Conservation (phyloP, 2,888 invertebrate genomes). For the Mystacides longicornis region DNA sequence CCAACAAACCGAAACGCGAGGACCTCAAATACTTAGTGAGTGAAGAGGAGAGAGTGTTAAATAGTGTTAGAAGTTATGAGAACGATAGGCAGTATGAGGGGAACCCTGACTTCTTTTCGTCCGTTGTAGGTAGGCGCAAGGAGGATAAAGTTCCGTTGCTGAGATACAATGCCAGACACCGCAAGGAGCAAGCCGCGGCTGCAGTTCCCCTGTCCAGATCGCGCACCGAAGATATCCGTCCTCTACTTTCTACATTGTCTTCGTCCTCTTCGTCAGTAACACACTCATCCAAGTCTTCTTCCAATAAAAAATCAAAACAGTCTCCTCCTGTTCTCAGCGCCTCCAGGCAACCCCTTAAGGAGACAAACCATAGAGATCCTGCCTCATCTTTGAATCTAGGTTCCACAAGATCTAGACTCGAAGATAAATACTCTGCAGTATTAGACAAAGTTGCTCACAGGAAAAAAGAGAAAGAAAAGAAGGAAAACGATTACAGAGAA, state of each 20-base stretch:
- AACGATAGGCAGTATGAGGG: conserved; percentile 33
- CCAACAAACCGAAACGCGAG: conserved; percentile 38
- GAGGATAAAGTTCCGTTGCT: conserved; percentile 17
- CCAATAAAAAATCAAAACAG: conserved; percentile 9
- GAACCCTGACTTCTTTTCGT: conserved; percentile 33
- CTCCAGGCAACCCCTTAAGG: conserved; percentile 43
- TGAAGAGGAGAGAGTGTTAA: conserved; percentile 36
- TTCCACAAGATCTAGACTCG: conserved; percentile 59
- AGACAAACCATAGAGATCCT: conserved; percentile 40
- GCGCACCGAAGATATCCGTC: conserved; percentile 27
- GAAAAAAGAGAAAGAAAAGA: conserved; percentile 46
- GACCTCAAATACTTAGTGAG: conserved; percentile 37
- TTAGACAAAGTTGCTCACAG: conserved; percentile 61
- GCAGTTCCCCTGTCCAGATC: conserved; percentile 29
- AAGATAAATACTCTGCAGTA: conserved; percentile 73
- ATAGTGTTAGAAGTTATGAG: conserved; percentile 42
- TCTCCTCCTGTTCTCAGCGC: conserved; percentile 29
- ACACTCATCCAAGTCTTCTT: conserved; percentile 1
- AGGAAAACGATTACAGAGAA: conserved; percentile 45
- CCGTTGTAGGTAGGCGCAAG: conserved; percentile 35
- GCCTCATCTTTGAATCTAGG: conserved; percentile 37
- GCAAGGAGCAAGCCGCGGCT: conserved; percentile 30
- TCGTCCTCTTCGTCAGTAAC: neutral
- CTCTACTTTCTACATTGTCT: conserved; percentile 9
- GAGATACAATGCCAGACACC: conserved; percentile 8